phyloP scores from a whole-genome alignment of 1,140 invertebrate genomes.

The Drosophila trapezifrons region DNA sequence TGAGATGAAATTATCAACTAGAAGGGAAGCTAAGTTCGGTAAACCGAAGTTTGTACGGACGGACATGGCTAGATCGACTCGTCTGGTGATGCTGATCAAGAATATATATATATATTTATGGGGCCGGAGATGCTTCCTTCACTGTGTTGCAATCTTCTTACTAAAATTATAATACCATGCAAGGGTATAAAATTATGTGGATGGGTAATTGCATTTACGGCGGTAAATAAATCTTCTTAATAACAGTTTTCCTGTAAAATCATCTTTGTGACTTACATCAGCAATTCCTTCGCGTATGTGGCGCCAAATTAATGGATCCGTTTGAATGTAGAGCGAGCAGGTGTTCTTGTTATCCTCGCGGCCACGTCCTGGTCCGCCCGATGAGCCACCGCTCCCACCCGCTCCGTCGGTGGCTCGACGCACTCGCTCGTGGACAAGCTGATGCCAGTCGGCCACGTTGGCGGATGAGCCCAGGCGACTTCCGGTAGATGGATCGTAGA shows the following conservation, averaged over 20 bases:
- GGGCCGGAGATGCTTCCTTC: too few relatives aligned
- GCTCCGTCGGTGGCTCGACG: slow-evolving; percentile 84
- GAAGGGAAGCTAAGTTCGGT: too few relatives aligned
- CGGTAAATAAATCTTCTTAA: too few relatives aligned
- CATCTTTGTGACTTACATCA: slow-evolving; percentile 85
- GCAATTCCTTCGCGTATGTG: slow-evolving; percentile 91
- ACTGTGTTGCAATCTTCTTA: too few relatives aligned
- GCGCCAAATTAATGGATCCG: slow-evolving; percentile 98
- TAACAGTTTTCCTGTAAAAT: not conserved
- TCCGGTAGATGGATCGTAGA: slow-evolving; percentile 77
- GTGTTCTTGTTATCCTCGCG: slow-evolving; percentile 91
- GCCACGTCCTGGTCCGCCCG: slow-evolving; percentile 75
- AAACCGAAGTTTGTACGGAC: too few relatives aligned
- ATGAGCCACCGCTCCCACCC: slow-evolving; percentile 83
- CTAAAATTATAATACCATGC: too few relatives aligned
- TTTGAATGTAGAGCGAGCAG: slow-evolving; percentile 98
- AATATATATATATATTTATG: too few relatives aligned
- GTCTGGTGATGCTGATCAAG: too few relatives aligned
- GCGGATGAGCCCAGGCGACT: slow-evolving; percentile 65
- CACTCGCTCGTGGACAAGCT: slow-evolving; percentile 79
- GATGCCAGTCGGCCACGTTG: slow-evolving; percentile 76
- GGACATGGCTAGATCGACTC: too few relatives aligned
- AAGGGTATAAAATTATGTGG: too few relatives aligned
- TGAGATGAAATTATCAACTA: too few relatives aligned
- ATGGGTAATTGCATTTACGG: too few relatives aligned